These are phyloP conservation scores for Euproctis similis DNA, from an alignment of 2,888 invertebrate genomes.

Conservation along the genomic window DNA sequence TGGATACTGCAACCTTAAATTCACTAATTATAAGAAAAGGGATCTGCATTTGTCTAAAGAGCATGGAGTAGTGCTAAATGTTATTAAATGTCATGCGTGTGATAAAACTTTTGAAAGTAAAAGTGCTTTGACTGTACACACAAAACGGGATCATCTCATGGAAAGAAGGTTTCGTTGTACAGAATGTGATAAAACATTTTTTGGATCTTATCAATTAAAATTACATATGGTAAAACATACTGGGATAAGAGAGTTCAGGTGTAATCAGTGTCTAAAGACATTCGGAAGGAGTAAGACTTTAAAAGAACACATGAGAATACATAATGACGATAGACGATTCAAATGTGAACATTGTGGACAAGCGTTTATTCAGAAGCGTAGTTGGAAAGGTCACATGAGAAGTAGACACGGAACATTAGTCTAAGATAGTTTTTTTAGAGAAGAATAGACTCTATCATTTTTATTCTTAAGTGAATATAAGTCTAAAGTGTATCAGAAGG, in stretches of 20 bases:
- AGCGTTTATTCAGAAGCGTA: conserved; percentile 32
- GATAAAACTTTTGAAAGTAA: conserved; percentile 36
- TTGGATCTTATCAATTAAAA: conserved; percentile 31
- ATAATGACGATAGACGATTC: conserved; percentile 31
- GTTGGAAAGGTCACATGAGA: conserved; percentile 31
- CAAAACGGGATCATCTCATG: conserved; percentile 45
- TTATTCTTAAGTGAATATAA: too few species aligned
- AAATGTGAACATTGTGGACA: conserved; percentile 30
- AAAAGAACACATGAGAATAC: conserved; percentile 36
- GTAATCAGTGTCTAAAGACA: conserved; percentile 35
- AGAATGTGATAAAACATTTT: conserved; percentile 43
- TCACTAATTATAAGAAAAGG: conserved; percentile 38
- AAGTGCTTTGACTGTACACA: conserved; percentile 37
- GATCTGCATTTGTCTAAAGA: conserved; percentile 36
- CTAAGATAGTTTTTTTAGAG: conserved; percentile 1
- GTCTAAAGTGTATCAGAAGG: too few species aligned
- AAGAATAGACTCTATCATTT: too few species aligned
- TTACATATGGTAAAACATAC: conserved; percentile 36
- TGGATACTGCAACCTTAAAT: conserved; percentile 44
- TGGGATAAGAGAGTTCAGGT: conserved; percentile 31
- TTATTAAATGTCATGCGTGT: conserved; percentile 43
- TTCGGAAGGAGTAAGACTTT: conserved; percentile 34
- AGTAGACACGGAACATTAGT: conserved; percentile 24
- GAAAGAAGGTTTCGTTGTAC: conserved; percentile 42
- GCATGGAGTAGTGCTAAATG: conserved; percentile 36